Evolutionary conservation across 2,113 vertebrate species (phyloP).

Genomic region (Tragelaphus strepsiceros): DNA sequence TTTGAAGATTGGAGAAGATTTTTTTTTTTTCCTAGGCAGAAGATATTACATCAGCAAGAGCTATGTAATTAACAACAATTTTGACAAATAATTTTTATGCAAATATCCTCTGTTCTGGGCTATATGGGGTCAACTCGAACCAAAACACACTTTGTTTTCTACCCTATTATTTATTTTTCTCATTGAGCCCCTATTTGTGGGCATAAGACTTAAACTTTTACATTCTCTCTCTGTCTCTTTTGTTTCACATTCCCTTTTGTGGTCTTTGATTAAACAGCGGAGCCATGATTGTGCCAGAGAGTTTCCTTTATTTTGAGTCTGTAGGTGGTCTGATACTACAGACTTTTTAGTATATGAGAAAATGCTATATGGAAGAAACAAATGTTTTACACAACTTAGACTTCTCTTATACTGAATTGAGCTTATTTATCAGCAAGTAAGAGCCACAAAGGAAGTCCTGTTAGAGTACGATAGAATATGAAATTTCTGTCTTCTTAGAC

Average conservation of each 20-base stretch:
- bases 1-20: neutral
- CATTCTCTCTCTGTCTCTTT: neutral
- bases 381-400: neutral
- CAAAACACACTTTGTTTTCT: neutral
- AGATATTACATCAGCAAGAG: neutral
- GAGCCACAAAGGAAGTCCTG: neutral
- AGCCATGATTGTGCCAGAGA: neutral
- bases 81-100: neutral
- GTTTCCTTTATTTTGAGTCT: neutral
- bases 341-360: neutral
- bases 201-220: neutral
- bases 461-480: neutral
- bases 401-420: neutral
- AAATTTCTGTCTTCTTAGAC: neutral
- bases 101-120: neutral
- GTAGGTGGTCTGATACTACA: neutral
- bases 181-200: neutral
- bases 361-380: neutral
- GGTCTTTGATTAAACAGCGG: conserved; percentile 10
- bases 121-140: neutral
- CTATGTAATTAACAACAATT: neutral
- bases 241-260: neutral
- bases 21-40: neutral
- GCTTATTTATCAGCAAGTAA: neutral
- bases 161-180: neutral